phyloP scores from a whole-genome alignment of 2,888 invertebrate species.

The Glaucopsyche alexis region DNA sequence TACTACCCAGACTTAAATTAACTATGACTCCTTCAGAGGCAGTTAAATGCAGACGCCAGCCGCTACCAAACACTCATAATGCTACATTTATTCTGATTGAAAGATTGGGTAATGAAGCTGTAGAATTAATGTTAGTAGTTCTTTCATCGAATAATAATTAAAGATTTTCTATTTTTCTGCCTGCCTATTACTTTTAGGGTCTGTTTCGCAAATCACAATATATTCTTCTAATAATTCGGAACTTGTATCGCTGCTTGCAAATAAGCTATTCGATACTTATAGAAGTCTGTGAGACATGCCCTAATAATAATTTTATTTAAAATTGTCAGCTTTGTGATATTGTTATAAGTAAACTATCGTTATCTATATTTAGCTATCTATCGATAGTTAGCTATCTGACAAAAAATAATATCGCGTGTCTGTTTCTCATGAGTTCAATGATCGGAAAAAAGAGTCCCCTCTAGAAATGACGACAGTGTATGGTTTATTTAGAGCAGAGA shows the following conservation, averaged over 20 bases:
- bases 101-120: not conserved
- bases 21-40: slow-evolving; percentile 11
- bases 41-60: slow-evolving; percentile 17
- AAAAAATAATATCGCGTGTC: not conserved
- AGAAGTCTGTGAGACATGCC: no score
- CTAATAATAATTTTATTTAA: not conserved
- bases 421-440: not conserved
- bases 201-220: no score
- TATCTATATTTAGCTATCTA: no score
- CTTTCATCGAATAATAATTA: not conserved
- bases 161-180: no score
- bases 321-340: no score
- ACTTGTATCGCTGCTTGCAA: no score
- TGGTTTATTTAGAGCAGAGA: not conserved
- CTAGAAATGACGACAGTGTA: not conserved
- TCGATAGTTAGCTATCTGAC: no score
- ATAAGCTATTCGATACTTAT: no score
- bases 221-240: no score
- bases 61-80: not conserved
- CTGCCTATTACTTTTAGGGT: no score
- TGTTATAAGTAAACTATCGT: no score
- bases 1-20: not conserved
- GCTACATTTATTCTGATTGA: not conserved
- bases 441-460: not conserved
- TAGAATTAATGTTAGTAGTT: not conserved